Base-by-base conservation (phyloP, 2,113 vertebrate species). In the Eleginops maclovinus region DNA sequence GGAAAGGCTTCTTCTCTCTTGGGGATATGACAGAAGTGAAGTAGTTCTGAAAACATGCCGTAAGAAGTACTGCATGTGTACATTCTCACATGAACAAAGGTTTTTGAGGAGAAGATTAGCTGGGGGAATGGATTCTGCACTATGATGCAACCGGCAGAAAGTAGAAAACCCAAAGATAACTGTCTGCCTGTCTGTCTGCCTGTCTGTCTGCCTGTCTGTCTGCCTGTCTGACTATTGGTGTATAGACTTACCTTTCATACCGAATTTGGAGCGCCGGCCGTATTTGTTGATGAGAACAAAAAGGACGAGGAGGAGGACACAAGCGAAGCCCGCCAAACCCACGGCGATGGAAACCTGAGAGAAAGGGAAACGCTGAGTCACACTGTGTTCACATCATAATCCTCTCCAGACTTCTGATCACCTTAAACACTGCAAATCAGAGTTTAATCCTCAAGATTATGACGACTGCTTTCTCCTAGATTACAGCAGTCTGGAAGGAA, bases 221-320 rank as follows among this genome's bases (percentile, higher is more conserved):
- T 55, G 70, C 21, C 28, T 0, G 22, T 61, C 55, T 72, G 71
- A 10, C 43, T 61, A 47, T 86, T 40, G 71, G 62, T 62, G 63
- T 22, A n/a, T n/a, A 56, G 72, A 88, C 93, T 91, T 96, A 99
- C 98, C 98, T 97, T 99, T 99, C 97, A 99, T 99, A 73, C 97
- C 98, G 81, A 98, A 99, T 90, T 99, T 99, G 90, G 97, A 98
- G 68, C 97, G 95, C 2, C 97, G 95, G 69, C 98, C 97, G 2
- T 99, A 99, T 88, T 99, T 99, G 96, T 99, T 99, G 95, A 99
- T 98, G 93, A 99, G 96, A 83, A 99, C 96, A 76, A 99, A 99
- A 73, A 99, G 96, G 75, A 98, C 94, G 66, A 99, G 96, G 86
- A 99, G 93, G 65, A 99, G 95, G 79, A 99, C 95, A n/a, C 97